phyloP scores from a whole-genome alignment of 2,888 invertebrate species.

The Drosophila anomalata region DNA sequence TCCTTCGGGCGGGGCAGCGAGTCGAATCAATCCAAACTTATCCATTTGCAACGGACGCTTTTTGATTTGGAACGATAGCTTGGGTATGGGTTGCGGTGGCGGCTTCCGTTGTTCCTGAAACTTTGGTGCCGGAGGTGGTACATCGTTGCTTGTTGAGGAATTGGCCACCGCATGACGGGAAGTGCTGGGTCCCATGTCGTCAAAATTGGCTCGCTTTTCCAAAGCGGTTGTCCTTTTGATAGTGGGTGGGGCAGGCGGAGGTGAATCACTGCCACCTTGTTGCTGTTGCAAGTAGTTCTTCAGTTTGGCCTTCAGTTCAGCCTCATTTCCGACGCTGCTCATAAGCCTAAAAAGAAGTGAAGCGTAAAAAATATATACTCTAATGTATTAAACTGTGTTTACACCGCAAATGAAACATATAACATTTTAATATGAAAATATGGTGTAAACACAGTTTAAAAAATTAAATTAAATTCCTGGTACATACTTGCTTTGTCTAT shows the following conservation, averaged over 20 bases:
- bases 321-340: conserved; percentile 83
- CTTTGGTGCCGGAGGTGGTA: conserved; percentile 47
- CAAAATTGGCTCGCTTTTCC: conserved; percentile 5
- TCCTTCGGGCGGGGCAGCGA: conserved; percentile 85
- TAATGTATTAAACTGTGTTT: not conserved
- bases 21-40: conserved; percentile 89
- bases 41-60: conserved; percentile 85
- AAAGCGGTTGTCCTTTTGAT: conserved; percentile 15
- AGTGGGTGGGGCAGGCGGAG: conserved; percentile 68
- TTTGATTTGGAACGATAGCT: conserved; percentile 81
- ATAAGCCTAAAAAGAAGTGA: conserved; percentile 55
- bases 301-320: conserved; percentile 70
- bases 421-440: not conserved
- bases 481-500: conserved; percentile 47
- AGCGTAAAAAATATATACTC: not conserved
- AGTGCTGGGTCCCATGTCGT: conserved; percentile 62
- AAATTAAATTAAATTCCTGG: not conserved
- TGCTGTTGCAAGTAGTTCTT: conserved; percentile 64
- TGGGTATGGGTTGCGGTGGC: conserved; percentile 46
- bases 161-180: conserved; percentile 58
- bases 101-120: conserved; percentile 29
- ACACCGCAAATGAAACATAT: conserved; percentile 2
- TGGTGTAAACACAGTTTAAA: conserved; percentile 3
- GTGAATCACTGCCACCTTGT: conserved; percentile 46
- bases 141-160: conserved; percentile 17